Evolutionary conservation across 2,797 vertebrate genomes (phyloP), one percentile per base, ranked within the genome.

Genomic region (Poecilia gillii): DNA sequence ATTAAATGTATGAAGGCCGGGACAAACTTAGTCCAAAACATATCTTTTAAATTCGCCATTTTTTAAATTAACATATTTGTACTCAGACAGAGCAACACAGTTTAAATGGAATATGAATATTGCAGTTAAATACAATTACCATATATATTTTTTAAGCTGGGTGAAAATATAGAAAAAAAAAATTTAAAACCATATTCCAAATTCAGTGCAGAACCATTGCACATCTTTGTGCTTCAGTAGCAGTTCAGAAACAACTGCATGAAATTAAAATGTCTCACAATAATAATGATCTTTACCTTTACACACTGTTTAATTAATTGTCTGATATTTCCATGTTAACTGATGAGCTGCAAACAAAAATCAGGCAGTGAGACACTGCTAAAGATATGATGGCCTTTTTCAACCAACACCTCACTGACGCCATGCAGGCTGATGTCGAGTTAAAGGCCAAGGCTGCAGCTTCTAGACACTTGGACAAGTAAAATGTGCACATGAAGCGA

Each of bases 321-420:
- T 46, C 13, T 28, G 13, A 46, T 18, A 71, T 71, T n/a, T 28
- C 4, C 25, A 28, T 18, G 13, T 70, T 25, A 14, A 70, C 36
- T 70, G 39, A 43, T 70, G 66, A 70, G 39, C 20, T 70, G 11
- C 14, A n/a, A 64, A 64, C 62, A 36, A 64, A 36, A 36, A 20
- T n/a, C 66, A n/a, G 66, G 11, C 11, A 25, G 39, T 46, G 41
- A 71, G 25, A 45, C 46, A 46, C 41, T 71, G 68, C 12, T 14
- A 45, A 70, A 45, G 68, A 71, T 71, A 71, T 18, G 41, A 28
- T 16, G 43, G 68, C 43, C 43, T 71, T 28, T 71, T 71, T 45
- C 66, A 70, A 70, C 5, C 25, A 46, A n/a, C 20, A n/a, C 39
- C 66, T 43, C 36, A 68, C 20, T 68, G 66, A 25, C 3, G 23